These are phyloP conservation scores for Metaphire vulgaris DNA, from an alignment of 1,140 invertebrate species.

Conservation along the genomic window DNA sequence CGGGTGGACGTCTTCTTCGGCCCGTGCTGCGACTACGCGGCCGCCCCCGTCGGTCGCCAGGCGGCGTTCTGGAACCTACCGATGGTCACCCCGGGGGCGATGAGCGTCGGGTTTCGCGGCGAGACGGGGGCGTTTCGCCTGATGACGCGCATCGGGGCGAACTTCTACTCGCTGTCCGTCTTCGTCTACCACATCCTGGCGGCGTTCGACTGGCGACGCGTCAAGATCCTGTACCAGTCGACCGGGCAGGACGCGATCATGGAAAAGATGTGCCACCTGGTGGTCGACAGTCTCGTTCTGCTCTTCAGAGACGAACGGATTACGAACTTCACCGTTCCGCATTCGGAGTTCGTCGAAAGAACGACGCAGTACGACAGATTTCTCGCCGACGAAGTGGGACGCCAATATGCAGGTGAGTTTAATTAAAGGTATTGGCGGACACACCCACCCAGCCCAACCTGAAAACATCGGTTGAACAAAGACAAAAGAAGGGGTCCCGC, in stretches of 20 bases:
- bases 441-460: too few relatives aligned
- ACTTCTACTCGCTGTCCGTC: constrained; percentile 64
- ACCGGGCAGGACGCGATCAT: constrained; percentile 56
- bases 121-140: constrained; percentile 58
- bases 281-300: constrained; percentile 36
- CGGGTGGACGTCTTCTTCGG: constrained; percentile 61
- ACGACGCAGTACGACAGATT: too few relatives aligned
- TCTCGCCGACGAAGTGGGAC: too few relatives aligned
- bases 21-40: constrained; percentile 78
- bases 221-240: constrained; percentile 66
- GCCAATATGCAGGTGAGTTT: too few relatives aligned
- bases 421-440: too few relatives aligned
- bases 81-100: constrained; percentile 74
- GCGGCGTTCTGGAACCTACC: constrained; percentile 78
- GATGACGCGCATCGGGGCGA: constrained; percentile 77
- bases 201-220: constrained; percentile 57
- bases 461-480: too few relatives aligned
- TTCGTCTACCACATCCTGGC: constrained; percentile 61
- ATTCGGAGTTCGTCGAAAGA: too few relatives aligned
- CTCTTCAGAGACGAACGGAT: too few relatives aligned
- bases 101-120: constrained; percentile 67
- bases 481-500: too few relatives aligned
- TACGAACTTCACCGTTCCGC: too few relatives aligned
- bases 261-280: constrained; percentile 55
- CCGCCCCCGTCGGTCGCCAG: constrained; percentile 81